Evolutionary conservation across 1,140 invertebrate genomes (phyloP).

Genomic region (Tetranychus cinnabarinus): DNA sequence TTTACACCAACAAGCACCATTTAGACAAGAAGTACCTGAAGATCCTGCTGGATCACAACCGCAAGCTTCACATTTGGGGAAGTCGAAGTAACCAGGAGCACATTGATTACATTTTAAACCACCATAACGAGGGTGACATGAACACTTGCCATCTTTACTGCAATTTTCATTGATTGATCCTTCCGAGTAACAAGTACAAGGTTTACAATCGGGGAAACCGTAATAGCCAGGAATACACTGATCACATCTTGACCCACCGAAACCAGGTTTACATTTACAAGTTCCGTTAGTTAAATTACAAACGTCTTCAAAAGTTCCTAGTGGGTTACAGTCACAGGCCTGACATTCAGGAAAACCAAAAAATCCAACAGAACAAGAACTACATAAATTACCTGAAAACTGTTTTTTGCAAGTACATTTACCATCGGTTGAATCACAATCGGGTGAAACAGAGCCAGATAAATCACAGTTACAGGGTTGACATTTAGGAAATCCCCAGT

Average conservation of each 20-base stretch:
- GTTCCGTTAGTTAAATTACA: conserved; percentile 45
- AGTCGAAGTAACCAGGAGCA: conserved; percentile 63
- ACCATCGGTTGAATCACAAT: conserved; percentile 56
- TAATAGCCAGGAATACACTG: conserved; percentile 74
- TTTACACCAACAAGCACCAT: conserved; percentile 77
- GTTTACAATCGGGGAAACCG: conserved; percentile 71
- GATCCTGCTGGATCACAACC: conserved; percentile 53
- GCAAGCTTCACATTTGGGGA: conserved; percentile 74
- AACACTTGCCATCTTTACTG: conserved; percentile 52
- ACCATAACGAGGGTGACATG: conserved; percentile 50
- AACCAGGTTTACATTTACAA: conserved; percentile 60
- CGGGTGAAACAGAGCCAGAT: conserved; percentile 31
- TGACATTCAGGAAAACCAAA: conserved; percentile 63
- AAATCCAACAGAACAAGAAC: conserved; percentile 52
- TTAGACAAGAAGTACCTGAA: conserved; percentile 39
- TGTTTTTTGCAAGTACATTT: conserved; percentile 65
- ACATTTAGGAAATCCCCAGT: conserved; percentile 76
- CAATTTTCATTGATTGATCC: conserved; percentile 37
- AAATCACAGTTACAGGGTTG: conserved; percentile 66
- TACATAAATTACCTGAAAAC: conserved; percentile 55
- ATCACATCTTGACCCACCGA: conserved; percentile 52
- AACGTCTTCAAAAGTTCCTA: conserved; percentile 55
- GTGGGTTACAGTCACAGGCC: conserved; percentile 74
- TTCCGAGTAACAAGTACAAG: conserved; percentile 63
- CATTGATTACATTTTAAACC: conserved; percentile 61